Percentiles rank a stretch among this genome's conserved stretches.
Conservation (phyloP, 2,888 invertebrate genomes). For the Notocelia uddmanniana region DNA sequence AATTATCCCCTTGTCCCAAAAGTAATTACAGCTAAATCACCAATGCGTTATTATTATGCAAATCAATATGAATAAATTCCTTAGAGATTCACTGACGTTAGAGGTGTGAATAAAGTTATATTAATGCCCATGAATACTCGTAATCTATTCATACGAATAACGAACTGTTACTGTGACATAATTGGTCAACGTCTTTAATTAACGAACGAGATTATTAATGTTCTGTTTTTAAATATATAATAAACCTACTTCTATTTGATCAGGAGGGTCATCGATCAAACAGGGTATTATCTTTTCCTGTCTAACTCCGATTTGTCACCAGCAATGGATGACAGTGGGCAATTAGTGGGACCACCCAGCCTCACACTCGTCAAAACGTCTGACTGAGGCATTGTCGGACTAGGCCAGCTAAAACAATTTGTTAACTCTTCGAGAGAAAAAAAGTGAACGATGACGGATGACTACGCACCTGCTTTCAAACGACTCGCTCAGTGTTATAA, state of each 20-base stretch:
- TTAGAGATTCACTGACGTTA: constrained; percentile 40
- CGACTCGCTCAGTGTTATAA: constrained; percentile 37
- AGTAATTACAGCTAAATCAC: constrained; percentile 70
- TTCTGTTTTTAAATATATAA: constrained; percentile 42
- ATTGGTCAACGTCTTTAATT: constrained; percentile 42
- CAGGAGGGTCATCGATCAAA: constrained; percentile 54
- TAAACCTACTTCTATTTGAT: constrained; percentile 47
- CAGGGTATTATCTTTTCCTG: constrained; percentile 59
- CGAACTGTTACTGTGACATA: constrained; percentile 37
- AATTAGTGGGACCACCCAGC: constrained; percentile 72
- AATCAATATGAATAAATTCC: constrained; percentile 66
- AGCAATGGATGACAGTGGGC: constrained; percentile 58
- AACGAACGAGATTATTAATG: constrained; percentile 37
- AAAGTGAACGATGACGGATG: constrained; percentile 47
- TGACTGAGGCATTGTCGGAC: constrained; percentile 57
- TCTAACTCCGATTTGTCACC: constrained; percentile 66
- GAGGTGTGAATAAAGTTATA: constrained; percentile 44
- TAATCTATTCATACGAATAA: constrained; percentile 44
- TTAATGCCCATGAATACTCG: constrained; percentile 41
- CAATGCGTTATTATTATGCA: constrained; percentile 74
- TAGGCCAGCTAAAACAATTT: constrained; percentile 58
- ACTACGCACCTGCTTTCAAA: constrained; percentile 48
- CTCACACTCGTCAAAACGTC: constrained; percentile 53
- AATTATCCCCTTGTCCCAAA: constrained; percentile 58
- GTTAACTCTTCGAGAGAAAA: constrained; percentile 51